A percentile compares a stretch with the other conserved stretches of the same genome.
phyloP scores from a whole-genome alignment of 2,888 invertebrate species.

The Leptinotarsa tumamoca region DNA sequence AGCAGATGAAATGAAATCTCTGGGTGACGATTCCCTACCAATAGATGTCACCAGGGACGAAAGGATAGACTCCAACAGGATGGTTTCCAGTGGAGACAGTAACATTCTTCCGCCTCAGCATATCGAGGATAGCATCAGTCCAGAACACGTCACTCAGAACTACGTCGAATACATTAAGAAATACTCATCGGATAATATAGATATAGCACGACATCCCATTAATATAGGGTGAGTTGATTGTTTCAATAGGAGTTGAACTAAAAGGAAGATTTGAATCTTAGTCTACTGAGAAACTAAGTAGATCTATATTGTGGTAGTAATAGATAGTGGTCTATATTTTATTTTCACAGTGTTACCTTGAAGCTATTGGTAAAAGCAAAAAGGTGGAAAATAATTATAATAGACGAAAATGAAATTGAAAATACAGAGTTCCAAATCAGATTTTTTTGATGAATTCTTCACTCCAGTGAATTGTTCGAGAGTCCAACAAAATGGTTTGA shows the following conservation, averaged over 20 bases:
- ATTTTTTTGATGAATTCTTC: too few relatives aligned
- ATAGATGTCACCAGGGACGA: slow-evolving; percentile 94
- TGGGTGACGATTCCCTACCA: slow-evolving; percentile 92
- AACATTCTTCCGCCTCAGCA: slow-evolving; percentile 69
- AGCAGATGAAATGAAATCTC: slow-evolving; percentile 94
- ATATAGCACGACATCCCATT: slow-evolving; percentile 72
- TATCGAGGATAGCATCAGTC: slow-evolving; percentile 74
- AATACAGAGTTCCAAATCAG: too few relatives aligned
- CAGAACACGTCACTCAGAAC: slow-evolving; percentile 71
- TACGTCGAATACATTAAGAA: slow-evolving; percentile 68
- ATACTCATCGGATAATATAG: slow-evolving; percentile 71
- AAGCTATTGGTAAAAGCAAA: too few relatives aligned
- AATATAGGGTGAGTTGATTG: slow-evolving; percentile 72
- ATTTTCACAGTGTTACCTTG: too few relatives aligned
- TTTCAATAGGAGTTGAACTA: neutral
- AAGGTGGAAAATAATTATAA: too few relatives aligned
- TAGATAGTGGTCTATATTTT: too few relatives aligned
- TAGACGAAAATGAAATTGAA: too few relatives aligned
- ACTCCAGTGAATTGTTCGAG: too few relatives aligned
- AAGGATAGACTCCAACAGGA: slow-evolving; percentile 78
- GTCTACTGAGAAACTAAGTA: too few relatives aligned
- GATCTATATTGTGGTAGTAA: too few relatives aligned
- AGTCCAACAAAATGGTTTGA: too few relatives aligned
- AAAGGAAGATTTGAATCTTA: slow-evolving; percentile 19
- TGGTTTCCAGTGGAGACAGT: slow-evolving; percentile 68